These are phyloP conservation scores for Hypocryptadius cinnamomeus DNA, from an alignment of 2,113 vertebrate species.

Conservation along the genomic window DNA sequence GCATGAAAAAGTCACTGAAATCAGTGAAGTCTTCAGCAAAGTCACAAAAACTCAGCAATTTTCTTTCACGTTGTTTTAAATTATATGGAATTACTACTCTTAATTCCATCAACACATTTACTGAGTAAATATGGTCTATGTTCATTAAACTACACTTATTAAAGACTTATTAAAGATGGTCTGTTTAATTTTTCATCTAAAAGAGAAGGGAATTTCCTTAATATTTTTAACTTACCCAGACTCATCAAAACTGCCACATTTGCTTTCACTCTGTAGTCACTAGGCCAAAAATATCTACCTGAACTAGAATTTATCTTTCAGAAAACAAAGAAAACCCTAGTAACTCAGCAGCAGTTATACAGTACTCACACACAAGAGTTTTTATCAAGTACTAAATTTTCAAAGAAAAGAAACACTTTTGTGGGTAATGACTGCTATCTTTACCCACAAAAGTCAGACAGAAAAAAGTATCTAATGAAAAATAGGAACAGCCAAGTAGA, in stretches of 20 bases:
- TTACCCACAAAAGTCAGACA: not conserved
- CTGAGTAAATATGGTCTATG: not conserved
- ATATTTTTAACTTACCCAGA: not conserved
- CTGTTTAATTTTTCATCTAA: not conserved
- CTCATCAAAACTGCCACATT: not conserved
- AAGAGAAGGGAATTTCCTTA: not conserved
- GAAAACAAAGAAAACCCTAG: not conserved
- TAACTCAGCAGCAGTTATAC: not conserved
- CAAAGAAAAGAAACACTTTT: not conserved
- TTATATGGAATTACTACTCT: not conserved
- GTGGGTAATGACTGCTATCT: too few relatives aligned
- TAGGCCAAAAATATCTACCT: not conserved
- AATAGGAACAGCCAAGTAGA: not conserved
- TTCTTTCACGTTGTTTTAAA: not conserved
- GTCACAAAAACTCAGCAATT: not conserved
- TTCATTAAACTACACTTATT: not conserved
- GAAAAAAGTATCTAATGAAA: not conserved
- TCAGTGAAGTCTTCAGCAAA: not conserved
- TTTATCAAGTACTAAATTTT: not conserved
- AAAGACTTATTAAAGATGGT: not conserved
- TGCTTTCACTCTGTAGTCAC: not conserved
- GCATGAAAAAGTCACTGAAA: not conserved
- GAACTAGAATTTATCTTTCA: not conserved
- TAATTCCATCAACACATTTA: not conserved
- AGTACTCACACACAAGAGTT: not conserved